Percentiles rank a stretch among this genome's conserved stretches.
These are phyloP conservation scores for Phrynosoma platyrhinos DNA, from an alignment of 2,113 vertebrate species.

Conservation along the genomic window DNA sequence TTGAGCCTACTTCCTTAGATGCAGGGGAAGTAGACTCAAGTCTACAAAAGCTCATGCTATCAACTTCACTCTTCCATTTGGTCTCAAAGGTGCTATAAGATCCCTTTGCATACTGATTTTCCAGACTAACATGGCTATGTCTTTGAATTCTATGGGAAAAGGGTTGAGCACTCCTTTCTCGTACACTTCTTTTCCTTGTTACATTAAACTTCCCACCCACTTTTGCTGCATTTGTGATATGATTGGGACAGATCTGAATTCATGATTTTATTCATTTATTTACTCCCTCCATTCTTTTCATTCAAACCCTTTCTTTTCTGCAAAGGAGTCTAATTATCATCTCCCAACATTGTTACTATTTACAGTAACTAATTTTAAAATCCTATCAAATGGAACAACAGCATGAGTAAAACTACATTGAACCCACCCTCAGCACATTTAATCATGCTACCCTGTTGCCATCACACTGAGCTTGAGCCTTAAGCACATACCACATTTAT, in stretches of 20 bases:
- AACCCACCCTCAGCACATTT: not conserved
- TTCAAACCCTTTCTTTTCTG: not conserved
- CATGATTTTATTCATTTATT: not conserved
- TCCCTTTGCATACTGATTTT: no score
- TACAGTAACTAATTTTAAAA: not conserved
- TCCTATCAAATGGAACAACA: not conserved
- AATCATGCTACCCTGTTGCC: not conserved
- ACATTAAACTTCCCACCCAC: not conserved
- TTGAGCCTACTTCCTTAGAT: no score
- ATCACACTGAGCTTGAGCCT: not conserved
- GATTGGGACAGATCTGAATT: not conserved
- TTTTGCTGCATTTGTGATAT: not conserved
- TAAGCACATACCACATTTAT: not conserved
- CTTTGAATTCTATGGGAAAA: no score
- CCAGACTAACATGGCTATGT: no score
- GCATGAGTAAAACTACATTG: not conserved
- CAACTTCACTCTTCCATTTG: no score
- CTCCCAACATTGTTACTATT: no score
- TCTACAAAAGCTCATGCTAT: no score
- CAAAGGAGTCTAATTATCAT: not conserved
- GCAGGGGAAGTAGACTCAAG: no score
- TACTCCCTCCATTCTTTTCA: not conserved
- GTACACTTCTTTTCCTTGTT: not conserved
- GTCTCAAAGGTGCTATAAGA: no score
- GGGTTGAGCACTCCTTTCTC: not conserved